A percentile compares a stretch with the other conserved stretches of the same genome.
Conservation (phyloP, 2,888 invertebrate species). For the Synergus itoensis region DNA sequence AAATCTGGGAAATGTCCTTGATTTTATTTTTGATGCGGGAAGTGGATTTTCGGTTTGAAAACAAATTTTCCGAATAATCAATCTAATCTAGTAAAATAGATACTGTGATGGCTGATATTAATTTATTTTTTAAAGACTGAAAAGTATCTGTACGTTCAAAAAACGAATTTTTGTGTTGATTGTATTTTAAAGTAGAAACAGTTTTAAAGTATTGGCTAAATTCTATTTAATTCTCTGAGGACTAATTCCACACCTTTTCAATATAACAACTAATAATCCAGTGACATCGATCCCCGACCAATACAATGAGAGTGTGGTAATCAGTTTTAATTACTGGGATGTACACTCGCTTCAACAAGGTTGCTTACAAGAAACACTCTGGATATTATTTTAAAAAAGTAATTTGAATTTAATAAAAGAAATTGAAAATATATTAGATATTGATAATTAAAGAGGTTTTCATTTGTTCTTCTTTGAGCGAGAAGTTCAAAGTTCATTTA, state of each 20-base stretch:
- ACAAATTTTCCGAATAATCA: no score
- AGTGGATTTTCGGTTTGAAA: no score
- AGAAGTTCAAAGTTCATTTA: not conserved
- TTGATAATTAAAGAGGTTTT: not conserved
- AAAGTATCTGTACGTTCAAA: no score
- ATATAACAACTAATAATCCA: conserved; percentile 15
- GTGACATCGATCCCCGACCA: conserved; percentile 15
- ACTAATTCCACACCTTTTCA: not conserved
- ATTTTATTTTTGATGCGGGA: no score
- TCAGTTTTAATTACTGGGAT: conserved; percentile 15
- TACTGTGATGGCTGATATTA: no score
- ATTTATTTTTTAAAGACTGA: no score
- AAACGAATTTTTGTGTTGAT: no score
- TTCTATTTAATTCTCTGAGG: not conserved
- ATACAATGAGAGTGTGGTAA: not conserved
- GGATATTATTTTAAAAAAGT: not conserved
- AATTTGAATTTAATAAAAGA: not conserved
- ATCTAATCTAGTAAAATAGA: no score
- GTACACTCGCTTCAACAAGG: not conserved
- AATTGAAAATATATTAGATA: not conserved
- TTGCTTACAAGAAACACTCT: not conserved
- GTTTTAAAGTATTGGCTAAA: no score
- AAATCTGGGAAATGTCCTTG: no score
- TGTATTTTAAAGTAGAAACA: no score
- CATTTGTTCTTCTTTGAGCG: not conserved